These are phyloP conservation scores for Anhinga anhinga DNA, from an alignment of 2,113 vertebrate species.

Conservation along the genomic window DNA sequence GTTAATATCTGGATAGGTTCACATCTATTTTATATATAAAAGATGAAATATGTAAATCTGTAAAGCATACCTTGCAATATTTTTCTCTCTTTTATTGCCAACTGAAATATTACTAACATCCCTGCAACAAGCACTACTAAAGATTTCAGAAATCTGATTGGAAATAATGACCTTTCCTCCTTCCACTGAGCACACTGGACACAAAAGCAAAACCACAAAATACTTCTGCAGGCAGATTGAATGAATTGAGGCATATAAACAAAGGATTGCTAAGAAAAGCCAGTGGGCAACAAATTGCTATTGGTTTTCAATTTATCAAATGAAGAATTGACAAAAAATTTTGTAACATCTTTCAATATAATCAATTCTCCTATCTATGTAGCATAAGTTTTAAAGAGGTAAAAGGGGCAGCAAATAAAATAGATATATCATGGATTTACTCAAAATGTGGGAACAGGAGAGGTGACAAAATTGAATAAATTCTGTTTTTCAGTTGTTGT, in stretches of 20 bases:
- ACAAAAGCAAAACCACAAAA: background rate
- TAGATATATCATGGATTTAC: background rate
- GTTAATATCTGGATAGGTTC: background rate
- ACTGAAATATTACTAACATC: background rate
- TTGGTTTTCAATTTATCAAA: background rate
- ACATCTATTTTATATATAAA: background rate
- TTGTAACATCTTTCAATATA: background rate
- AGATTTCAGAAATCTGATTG: background rate
- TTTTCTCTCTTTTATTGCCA: background rate
- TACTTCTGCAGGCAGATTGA: background rate
- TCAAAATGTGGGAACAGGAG: background rate
- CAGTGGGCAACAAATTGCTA: background rate
- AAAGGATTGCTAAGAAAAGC: background rate
- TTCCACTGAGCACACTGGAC: background rate
- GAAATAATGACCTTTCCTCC: background rate
- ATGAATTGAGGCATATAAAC: background rate
- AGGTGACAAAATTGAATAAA: background rate
- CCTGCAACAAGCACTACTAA: background rate
- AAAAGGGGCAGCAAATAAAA: background rate
- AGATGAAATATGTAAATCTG: background rate
- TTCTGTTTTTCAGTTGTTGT: background rate
- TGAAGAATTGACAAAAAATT: background rate
- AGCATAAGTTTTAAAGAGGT: background rate
- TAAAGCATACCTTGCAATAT: background rate
- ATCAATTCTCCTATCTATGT: background rate